These are phyloP conservation scores for Peromyscus nudipes DNA, from an alignment of 2,797 vertebrate genomes.

Conservation along the genomic window DNA sequence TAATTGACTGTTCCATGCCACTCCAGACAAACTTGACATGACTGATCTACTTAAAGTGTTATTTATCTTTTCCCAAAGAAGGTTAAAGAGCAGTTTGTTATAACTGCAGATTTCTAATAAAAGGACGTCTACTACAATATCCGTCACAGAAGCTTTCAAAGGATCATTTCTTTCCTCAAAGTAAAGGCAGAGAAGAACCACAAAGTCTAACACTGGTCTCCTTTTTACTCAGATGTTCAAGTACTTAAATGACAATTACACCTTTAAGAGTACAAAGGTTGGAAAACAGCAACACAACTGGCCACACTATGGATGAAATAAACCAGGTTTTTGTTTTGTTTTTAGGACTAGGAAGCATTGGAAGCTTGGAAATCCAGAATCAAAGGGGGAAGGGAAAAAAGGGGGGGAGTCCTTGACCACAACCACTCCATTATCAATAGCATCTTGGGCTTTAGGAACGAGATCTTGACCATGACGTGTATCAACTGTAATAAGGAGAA, in stretches of 20 bases:
- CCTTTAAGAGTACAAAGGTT: slow-evolving; percentile 86
- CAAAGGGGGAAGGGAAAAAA: slow-evolving; percentile 37
- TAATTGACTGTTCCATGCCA: neutral
- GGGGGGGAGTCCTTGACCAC: slow-evolving; percentile 72
- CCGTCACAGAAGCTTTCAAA: slow-evolving; percentile 86
- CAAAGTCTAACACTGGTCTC: slow-evolving; percentile 82
- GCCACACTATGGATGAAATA: slow-evolving; percentile 85
- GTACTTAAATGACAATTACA: too few species aligned
- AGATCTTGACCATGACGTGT: too few species aligned
- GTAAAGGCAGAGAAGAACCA: slow-evolving; percentile 82
- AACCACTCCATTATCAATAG: slow-evolving; percentile 86
- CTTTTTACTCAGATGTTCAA: too few species aligned
- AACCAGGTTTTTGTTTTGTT: slow-evolving; percentile 77
- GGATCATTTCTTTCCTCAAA: slow-evolving; percentile 79
- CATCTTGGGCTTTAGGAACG: slow-evolving; percentile 81
- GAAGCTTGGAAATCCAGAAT: slow-evolving; percentile 68
- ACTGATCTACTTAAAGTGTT: slow-evolving; percentile 85
- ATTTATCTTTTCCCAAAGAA: slow-evolving; percentile 83
- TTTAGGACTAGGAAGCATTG: slow-evolving; percentile 60
- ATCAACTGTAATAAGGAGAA: too few species aligned
- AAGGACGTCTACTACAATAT: slow-evolving; percentile 82
- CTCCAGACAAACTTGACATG: slow-evolving; percentile 79
- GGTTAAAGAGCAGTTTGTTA: slow-evolving; percentile 82
- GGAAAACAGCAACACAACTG: slow-evolving; percentile 86
- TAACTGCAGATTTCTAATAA: slow-evolving; percentile 84